Evolutionary conservation across 92 coral and sea anemone genomes (phyloP), one percentile per base, ranked within the genome.

Genomic region (Bergia puertoricense): DNA sequence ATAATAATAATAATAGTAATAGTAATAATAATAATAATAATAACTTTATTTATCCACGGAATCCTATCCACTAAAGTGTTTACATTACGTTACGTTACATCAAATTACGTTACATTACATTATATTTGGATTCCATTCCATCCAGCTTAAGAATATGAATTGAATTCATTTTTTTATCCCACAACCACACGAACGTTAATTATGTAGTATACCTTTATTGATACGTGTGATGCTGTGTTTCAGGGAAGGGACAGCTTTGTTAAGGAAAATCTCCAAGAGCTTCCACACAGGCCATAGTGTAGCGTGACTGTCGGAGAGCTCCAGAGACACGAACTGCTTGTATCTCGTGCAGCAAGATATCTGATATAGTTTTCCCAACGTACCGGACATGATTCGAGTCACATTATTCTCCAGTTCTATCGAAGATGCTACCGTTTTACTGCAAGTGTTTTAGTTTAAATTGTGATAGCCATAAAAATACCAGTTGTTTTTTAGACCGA

Each of bases 211-310:
- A 80, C 71, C 22, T 69, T 40, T 72, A 41, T 16, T 48, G 68
- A 8, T 8, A 0, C 45, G 37, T 90, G 56, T 85, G 62, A 43
- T 85, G 72, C 88, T 86, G 38, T 67, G 77, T 89, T 89, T 66
- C 91, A 95, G 98, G 98, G 96, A 95, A 91, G 99, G 98, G 74
- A 83, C 95, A 46, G 97, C 96, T 46, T 91, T 94, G 65, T 79
- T 96, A 81, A 91, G 98, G 85, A 96, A 96, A 89, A 95, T 96
- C 38, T 93, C 99, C 44, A 93, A 92, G 94, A 94, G 98, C 78
- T 94, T 93, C 88, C 88, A 91, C 62, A 91, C 97, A 77, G 91
- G 90, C 45, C 96, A 93, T 87, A 93, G 97, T 57, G 90, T 91
- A 68, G 95, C 96, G 16, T 94, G 91, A 90, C 71, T 36, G 11